Conservation (phyloP, 2,797 vertebrate genomes). For the Pteronotus mesoamericanus region DNA sequence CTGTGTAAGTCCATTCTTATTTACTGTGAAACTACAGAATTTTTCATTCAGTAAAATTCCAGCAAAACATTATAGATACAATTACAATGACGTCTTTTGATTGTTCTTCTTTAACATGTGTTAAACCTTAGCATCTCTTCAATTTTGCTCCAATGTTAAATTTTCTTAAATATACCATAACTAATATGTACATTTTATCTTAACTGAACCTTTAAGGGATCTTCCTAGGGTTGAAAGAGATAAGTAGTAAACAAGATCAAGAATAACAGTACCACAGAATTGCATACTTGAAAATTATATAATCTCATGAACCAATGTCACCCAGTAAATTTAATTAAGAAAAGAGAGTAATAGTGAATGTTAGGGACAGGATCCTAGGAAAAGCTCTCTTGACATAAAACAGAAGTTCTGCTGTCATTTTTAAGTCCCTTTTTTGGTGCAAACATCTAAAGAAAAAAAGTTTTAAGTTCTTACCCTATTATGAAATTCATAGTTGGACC, state of each 20-base stretch:
- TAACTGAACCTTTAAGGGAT: slow-evolving; percentile 10
- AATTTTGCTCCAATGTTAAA: slow-evolving; percentile 21
- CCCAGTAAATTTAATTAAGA: not conserved
- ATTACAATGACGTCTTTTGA: slow-evolving; percentile 19
- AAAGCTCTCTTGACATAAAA: slow-evolving; percentile 39
- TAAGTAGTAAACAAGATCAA: slow-evolving; percentile 8
- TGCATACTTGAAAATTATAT: not conserved
- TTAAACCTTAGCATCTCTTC: slow-evolving; percentile 15
- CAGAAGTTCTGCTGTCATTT: not conserved
- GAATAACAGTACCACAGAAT: not conserved
- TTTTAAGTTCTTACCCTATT: slow-evolving; percentile 88
- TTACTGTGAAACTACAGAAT: not conserved
- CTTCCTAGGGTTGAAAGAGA: slow-evolving; percentile 10
- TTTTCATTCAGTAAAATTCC: slow-evolving; percentile 50
- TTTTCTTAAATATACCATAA: slow-evolving; percentile 31
- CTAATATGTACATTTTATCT: not conserved
- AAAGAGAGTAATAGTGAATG: not conserved
- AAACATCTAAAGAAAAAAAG: slow-evolving; percentile 19
- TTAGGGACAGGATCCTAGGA: not conserved
- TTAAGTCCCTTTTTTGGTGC: not conserved
- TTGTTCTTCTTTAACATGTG: slow-evolving; percentile 6
- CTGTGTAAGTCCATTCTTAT: not conserved
- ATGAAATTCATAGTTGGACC: slow-evolving; percentile 96
- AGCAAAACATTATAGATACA: slow-evolving; percentile 30
- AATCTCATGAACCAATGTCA: not conserved